Evolutionary conservation across 2,888 invertebrate genomes (phyloP).

Genomic region (Drosophila imparisetae): DNA sequence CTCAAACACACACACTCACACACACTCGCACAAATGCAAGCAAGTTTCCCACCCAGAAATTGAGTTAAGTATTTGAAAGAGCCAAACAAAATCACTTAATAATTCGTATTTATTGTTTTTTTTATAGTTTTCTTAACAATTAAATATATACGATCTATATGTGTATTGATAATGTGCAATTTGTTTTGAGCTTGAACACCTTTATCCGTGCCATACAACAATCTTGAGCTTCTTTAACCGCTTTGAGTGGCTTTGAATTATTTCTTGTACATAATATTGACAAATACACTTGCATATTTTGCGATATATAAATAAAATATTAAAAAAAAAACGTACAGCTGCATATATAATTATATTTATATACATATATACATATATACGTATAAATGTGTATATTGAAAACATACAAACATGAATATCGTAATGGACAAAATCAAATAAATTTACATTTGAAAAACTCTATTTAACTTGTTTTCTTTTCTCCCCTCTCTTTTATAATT

Average conservation of each 20-base stretch:
- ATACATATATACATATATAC: conserved; percentile 37
- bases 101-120: conserved; percentile 1
- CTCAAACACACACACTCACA: conserved; percentile 14
- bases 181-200: conserved; percentile 17
- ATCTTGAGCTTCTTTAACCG: conserved; percentile 24
- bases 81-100: neutral
- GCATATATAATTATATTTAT: conserved; percentile 16
- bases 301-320: conserved; percentile 50
- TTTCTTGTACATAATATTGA: conserved; percentile 61
- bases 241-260: conserved; percentile 41
- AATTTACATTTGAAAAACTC: conserved; percentile 76
- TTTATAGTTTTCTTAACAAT: conserved; percentile 1
- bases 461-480: conserved; percentile 9
- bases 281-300: conserved; percentile 36
- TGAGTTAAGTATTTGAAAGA: conserved; percentile 4
- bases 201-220: conserved; percentile 21
- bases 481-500: neutral
- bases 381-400: conserved; percentile 35
- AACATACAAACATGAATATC: conserved; percentile 56
- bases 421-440: conserved; percentile 67
- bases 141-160: neutral
- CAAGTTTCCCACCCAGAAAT: conserved; percentile 11
- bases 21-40: conserved; percentile 10
- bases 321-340: conserved; percentile 34
- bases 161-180: neutral